Evolutionary conservation across 2,888 invertebrate species (phyloP).

Genomic region (Cremastobaeus sp.): DNA sequence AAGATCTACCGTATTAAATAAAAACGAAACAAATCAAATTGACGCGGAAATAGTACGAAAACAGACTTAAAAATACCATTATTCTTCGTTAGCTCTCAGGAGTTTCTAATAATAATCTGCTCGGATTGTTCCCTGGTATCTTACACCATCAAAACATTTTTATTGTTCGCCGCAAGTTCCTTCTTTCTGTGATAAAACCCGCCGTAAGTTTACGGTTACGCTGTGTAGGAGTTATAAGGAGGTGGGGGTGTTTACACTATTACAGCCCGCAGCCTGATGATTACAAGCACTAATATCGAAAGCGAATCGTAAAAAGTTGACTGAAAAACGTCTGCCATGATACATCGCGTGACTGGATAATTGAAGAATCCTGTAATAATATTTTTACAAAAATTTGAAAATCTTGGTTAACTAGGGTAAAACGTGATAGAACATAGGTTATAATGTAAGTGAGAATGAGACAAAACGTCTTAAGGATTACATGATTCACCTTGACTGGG

Average conservation of each 20-base stretch:
- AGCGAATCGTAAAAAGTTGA: slow-evolving; percentile 23
- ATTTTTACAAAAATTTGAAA: too few species aligned
- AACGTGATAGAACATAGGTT: too few species aligned
- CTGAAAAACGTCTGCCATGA: slow-evolving; percentile 6
- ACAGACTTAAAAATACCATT: slow-evolving; percentile 6
- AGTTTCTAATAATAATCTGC: slow-evolving; percentile 19
- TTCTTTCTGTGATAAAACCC: slow-evolving; percentile 29
- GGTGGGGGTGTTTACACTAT: slow-evolving; percentile 26
- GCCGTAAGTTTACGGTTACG: slow-evolving; percentile 34
- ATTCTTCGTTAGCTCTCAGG: neutral
- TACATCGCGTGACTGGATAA: too few species aligned
- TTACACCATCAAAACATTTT: slow-evolving; percentile 27
- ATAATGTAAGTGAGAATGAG: too few species aligned
- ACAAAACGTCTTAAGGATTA: too few species aligned
- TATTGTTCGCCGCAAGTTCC: slow-evolving; percentile 28
- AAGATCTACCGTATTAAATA: too few species aligned
- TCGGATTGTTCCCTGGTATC: neutral
- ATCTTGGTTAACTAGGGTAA: too few species aligned
- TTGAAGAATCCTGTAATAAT: too few species aligned
- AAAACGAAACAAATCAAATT: too few species aligned
- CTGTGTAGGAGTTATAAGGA: slow-evolving; percentile 39
- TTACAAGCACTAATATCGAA: slow-evolving; percentile 19
- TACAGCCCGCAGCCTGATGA: slow-evolving; percentile 7
- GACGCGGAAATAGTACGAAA: too few species aligned
- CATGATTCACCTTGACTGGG: too few species aligned